These are phyloP conservation scores for Malaclemys terrapin DNA, from an alignment of 2,113 vertebrate genomes.

Conservation along the genomic window DNA sequence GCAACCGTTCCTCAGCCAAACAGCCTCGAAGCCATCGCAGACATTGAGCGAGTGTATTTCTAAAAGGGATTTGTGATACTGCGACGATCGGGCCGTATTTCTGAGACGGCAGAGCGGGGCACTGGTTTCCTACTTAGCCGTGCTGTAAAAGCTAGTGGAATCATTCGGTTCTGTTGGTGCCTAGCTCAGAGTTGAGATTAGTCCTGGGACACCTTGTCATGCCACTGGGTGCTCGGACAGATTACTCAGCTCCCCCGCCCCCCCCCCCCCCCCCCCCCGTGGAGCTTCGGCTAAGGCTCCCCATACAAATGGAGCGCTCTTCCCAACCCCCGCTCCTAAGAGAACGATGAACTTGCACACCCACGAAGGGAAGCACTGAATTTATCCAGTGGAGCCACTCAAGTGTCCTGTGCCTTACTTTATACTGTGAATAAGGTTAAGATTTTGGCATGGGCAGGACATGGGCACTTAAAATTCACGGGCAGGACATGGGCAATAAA, in stretches of 20 bases:
- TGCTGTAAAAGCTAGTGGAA: slow-evolving; percentile 56
- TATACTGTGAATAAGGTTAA: too few relatives aligned
- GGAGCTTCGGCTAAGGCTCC: not conserved
- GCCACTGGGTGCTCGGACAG: not conserved
- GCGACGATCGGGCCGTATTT: slow-evolving; percentile 37
- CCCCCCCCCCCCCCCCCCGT: not conserved
- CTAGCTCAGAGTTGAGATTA: slow-evolving; percentile 56
- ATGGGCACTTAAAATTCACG: too few relatives aligned
- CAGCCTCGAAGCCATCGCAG: slow-evolving; percentile 73
- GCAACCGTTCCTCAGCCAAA: slow-evolving; percentile 30
- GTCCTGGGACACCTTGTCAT: slow-evolving; percentile 63
- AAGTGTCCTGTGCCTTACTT: not conserved
- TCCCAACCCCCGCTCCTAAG: not conserved
- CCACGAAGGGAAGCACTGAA: rapidly evolving
- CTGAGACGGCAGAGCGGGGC: slow-evolving; percentile 54
- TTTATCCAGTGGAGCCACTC: rapidly evolving
- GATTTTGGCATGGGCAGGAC: too few relatives aligned
- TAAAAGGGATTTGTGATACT: slow-evolving; percentile 62
- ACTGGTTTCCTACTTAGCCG: slow-evolving; percentile 56
- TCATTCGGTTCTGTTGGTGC: slow-evolving; percentile 65
- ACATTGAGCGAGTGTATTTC: slow-evolving; percentile 67
- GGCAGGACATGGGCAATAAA: too few relatives aligned
- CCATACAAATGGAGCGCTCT: rapidly evolving
- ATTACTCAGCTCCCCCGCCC: not conserved
- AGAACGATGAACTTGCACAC: rapidly evolving